These are phyloP conservation scores for Steinernema feltiae DNA, from an alignment of 1,140 invertebrate genomes.

Conservation along the genomic window DNA sequence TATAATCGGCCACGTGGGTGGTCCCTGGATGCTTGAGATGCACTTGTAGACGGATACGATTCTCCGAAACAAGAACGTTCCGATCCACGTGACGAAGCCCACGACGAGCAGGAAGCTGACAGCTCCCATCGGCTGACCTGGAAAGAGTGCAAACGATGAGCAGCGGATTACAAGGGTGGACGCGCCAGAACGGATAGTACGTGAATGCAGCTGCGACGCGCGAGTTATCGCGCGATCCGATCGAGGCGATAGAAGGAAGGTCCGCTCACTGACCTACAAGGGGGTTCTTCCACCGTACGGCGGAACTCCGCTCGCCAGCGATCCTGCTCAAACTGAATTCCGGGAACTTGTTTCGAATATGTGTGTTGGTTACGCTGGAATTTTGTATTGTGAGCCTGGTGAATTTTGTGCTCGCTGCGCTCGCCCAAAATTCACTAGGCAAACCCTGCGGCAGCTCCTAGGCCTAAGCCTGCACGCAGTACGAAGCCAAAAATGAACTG, in stretches of 20 bases:
- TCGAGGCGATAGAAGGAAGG: slow-evolving; percentile 12
- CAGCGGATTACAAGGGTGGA: neutral
- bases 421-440: too few species aligned
- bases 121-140: neutral
- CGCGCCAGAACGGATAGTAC: neutral
- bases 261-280: slow-evolving; percentile 8
- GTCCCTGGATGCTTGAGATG: slow-evolving; percentile 49
- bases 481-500: too few species aligned
- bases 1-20: slow-evolving; percentile 47
- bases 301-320: too few species aligned
- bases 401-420: too few species aligned
- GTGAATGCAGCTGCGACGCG: neutral
- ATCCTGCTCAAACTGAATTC: too few species aligned
- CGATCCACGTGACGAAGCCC: slow-evolving; percentile 21
- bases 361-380: too few species aligned
- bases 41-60: slow-evolving; percentile 26
- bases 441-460: too few species aligned
- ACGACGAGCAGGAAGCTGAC: neutral
- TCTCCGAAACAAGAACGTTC: slow-evolving; percentile 26
- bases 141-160: neutral
- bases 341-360: neutral
- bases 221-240: slow-evolving; percentile 13
- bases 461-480: too few species aligned
- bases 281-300: neutral
- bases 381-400: too few species aligned